Evolutionary conservation across 1,140 invertebrate genomes (phyloP).

Genomic region (Lysiphlebus fabarum): DNA sequence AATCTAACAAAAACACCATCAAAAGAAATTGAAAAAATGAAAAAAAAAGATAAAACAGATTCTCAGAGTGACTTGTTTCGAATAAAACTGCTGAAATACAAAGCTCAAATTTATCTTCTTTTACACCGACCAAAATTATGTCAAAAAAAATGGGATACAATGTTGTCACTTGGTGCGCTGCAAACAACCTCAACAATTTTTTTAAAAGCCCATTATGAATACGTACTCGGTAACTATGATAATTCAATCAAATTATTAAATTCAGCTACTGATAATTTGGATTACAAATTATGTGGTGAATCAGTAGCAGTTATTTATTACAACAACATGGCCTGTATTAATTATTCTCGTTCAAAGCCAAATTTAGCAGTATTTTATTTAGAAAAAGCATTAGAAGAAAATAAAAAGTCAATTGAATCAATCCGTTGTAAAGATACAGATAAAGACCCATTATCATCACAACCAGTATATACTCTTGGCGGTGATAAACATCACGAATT

Average conservation of each 20-base stretch:
- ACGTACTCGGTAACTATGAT: constrained; percentile 65
- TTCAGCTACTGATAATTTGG: constrained; percentile 54
- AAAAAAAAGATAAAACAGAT: constrained; percentile 49
- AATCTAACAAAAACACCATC: constrained; percentile 35
- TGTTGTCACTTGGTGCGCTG: constrained; percentile 44
- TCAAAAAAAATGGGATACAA: constrained; percentile 52
- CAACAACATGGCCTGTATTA: constrained; percentile 87
- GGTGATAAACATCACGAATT: constrained; percentile 73
- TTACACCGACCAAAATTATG: constrained; percentile 56
- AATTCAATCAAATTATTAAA: constrained; percentile 68
- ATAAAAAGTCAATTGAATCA: constrained; percentile 62
- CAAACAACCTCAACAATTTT: constrained; percentile 64
- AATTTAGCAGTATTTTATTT: constrained; percentile 83
- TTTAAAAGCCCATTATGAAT: constrained; percentile 69
- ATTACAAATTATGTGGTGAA: constrained; percentile 61
- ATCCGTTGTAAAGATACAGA: constrained; percentile 48
- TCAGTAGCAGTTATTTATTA: constrained; percentile 71
- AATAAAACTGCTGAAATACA: constrained; percentile 60
- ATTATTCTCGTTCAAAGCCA: constrained; percentile 83
- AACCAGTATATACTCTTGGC: constrained; percentile 61
- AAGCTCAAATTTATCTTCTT: constrained; percentile 58
- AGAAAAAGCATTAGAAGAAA: constrained; percentile 78
- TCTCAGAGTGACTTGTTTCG: constrained; percentile 57
- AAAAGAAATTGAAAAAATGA: constrained; percentile 48
- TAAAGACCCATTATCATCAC: constrained; percentile 27